Evolutionary conservation across 2,888 invertebrate genomes (phyloP).

Genomic region (Pseudococcus jackbeardsleyi): DNA sequence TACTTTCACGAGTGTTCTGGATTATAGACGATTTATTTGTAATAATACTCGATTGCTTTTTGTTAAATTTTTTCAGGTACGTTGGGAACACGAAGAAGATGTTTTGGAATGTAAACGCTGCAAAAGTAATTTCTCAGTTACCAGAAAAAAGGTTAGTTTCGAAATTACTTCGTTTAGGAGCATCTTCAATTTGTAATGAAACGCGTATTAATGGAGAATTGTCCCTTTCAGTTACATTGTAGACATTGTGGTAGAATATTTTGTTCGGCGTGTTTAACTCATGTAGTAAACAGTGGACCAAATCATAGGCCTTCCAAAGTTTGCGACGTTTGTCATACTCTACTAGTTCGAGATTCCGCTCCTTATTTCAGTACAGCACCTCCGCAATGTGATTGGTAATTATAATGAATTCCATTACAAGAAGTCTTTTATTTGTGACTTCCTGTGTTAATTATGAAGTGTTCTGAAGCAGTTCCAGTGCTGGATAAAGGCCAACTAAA

Average conservation of each 20-base stretch:
- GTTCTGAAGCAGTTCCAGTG: too few relatives aligned
- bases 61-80: constrained; percentile 71
- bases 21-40: neutral
- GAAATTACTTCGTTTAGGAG: neutral
- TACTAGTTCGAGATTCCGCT: constrained; percentile 90
- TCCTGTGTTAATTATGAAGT: too few relatives aligned
- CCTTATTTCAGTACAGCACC: constrained; percentile 88
- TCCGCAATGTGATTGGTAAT: constrained; percentile 61
- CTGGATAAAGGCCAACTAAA: too few relatives aligned
- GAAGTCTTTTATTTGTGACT: too few relatives aligned
- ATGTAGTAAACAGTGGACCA: constrained; percentile 88
- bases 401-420: neutral
- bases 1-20: neutral
- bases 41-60: neutral
- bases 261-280: constrained; percentile 87
- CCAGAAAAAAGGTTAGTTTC: constrained; percentile 70
- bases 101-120: constrained; percentile 89
- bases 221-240: constrained; percentile 78
- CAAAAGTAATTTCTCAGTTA: constrained; percentile 78
- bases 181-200: neutral
- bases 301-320: constrained; percentile 88
- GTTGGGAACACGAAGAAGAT: constrained; percentile 99
- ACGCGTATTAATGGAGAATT: neutral
- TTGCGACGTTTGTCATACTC: constrained; percentile 97
- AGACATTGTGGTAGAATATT: constrained; percentile 97